phyloP scores from a whole-genome alignment of 2,797 vertebrate genomes.

The Acipenser ruthenus region DNA sequence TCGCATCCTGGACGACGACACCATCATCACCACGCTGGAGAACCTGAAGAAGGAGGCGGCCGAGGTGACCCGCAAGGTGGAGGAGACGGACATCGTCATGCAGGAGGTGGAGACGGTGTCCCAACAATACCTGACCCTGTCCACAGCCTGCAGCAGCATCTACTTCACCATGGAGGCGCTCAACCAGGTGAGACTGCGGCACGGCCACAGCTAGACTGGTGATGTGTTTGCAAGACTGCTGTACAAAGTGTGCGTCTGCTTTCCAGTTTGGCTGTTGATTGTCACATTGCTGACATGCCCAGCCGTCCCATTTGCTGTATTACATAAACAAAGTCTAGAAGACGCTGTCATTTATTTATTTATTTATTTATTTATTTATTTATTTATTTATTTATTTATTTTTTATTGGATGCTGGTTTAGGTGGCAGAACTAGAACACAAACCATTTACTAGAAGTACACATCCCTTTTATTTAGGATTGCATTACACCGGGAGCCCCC shows the following conservation, averaged over 20 bases:
- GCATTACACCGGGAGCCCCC: too few species aligned
- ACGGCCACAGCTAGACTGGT: background rate
- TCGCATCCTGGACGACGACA: constrained; percentile 94
- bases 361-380: too few species aligned
- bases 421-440: too few species aligned
- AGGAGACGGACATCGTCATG: constrained; percentile 96
- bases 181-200: constrained; percentile 72
- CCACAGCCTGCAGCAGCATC: constrained; percentile 95
- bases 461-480: background rate
- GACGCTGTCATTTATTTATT: too few species aligned
- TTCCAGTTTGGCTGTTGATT: too few species aligned
- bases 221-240: background rate
- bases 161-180: constrained; percentile 98
- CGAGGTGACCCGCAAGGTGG: constrained; percentile 94
- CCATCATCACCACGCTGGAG: constrained; percentile 96
- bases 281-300: too few species aligned
- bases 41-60: constrained; percentile 95
- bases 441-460: too few species aligned
- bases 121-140: constrained; percentile 92
- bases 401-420: too few species aligned
- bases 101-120: constrained; percentile 95
- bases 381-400: too few species aligned
- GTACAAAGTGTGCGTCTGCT: too few species aligned
- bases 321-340: too few species aligned
- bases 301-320: too few species aligned